Evolutionary conservation across 2,113 vertebrate genomes (phyloP).

Genomic region (Scomber scombrus): DNA sequence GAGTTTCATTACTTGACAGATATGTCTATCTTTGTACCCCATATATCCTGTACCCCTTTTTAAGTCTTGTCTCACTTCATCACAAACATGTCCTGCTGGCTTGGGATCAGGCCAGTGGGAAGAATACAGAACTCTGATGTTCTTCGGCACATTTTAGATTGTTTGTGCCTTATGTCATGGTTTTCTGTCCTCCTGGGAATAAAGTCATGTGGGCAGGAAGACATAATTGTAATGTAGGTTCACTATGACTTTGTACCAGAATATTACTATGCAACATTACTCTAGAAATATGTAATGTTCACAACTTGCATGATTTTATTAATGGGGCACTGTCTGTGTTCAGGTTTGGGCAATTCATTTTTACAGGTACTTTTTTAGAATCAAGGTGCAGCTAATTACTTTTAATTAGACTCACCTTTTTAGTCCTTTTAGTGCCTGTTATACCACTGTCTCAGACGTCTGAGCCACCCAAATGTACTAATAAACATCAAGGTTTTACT

Average conservation of each 20-base stretch:
- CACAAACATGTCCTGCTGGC: slow-evolving; percentile 3
- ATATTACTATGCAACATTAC: background rate
- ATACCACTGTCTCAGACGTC: background rate
- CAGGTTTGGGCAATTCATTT: slow-evolving; percentile 27
- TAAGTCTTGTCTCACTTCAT: slow-evolving; percentile 18
- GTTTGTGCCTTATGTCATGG: slow-evolving; percentile 3
- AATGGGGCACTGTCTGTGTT: background rate
- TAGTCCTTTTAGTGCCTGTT: background rate
- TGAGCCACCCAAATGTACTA: slow-evolving; percentile 14
- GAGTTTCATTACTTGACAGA: slow-evolving; percentile 18
- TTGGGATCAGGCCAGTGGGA: background rate
- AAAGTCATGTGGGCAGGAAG: background rate
- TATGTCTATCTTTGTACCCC: slow-evolving; percentile 8
- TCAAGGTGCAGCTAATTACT: slow-evolving; percentile 31
- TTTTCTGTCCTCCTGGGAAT: background rate
- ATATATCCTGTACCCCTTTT: background rate
- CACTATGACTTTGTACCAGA: background rate
- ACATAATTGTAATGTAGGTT: background rate
- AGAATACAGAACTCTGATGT: background rate
- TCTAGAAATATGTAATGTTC: background rate
- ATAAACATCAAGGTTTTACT: slow-evolving; percentile 1
- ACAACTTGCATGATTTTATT: background rate
- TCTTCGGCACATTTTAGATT: background rate
- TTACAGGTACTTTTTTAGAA: slow-evolving; percentile 31
- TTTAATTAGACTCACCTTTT: slow-evolving; percentile 31